Percentiles rank a stretch among this genome's conserved stretches.
Evolutionary conservation across 2,113 vertebrate genomes (phyloP).

Genomic region (Garra rufa): DNA sequence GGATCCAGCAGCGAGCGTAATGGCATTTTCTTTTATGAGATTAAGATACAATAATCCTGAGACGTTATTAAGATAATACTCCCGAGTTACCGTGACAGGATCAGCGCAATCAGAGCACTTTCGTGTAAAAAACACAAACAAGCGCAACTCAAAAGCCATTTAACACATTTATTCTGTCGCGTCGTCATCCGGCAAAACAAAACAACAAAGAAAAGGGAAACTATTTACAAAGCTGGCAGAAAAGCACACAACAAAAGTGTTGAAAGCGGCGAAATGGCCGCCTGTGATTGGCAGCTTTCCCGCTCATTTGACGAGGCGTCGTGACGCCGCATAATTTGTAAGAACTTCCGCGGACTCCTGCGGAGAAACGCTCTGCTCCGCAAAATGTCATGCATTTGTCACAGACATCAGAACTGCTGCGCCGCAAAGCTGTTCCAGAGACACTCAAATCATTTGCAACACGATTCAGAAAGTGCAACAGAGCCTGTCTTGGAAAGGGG

Average conservation of each 20-base stretch:
- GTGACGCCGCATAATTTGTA: neutral
- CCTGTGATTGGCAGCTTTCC: constrained; percentile 20
- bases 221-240: neutral
- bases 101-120: neutral
- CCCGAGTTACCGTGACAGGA: constrained; percentile 16
- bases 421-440: neutral
- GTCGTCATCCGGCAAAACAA: neutral
- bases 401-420: neutral
- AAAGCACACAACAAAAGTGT: neutral
- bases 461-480: neutral
- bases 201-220: neutral
- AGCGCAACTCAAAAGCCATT: neutral
- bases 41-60: constrained; percentile 39
- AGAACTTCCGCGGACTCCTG: neutral
- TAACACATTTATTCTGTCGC: neutral
- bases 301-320: neutral
- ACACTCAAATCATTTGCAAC: neutral
- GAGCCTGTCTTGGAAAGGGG: too few relatives aligned
- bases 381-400: constrained; percentile 26
- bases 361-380: neutral
- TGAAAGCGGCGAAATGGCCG: neutral
- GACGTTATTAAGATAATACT: constrained; percentile 41
- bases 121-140: constrained; percentile 23
- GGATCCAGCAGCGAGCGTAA: constrained; percentile 35
- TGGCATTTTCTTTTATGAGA: constrained; percentile 46